Conservation (phyloP, 2,888 invertebrate species). For the Pardosa pseudoannulata region DNA sequence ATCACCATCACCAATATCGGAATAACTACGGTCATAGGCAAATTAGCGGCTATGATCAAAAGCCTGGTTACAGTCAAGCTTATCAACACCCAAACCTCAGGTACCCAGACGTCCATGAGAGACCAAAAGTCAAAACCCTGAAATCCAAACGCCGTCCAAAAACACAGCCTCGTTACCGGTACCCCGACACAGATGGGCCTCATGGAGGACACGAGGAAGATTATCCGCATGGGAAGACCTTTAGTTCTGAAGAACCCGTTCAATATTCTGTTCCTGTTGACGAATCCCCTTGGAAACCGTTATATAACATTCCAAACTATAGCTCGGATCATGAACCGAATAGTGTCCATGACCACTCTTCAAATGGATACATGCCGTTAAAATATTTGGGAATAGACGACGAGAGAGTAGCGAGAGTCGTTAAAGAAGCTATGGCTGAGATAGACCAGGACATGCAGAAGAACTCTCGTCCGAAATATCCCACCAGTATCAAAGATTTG, state of each 20-base stretch:
- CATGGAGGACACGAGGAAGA: background rate
- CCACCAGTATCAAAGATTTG: slow-evolving; percentile 29
- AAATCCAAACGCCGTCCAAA: background rate
- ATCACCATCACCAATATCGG: background rate
- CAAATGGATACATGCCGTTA: slow-evolving; percentile 12
- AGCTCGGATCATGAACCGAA: too few relatives aligned
- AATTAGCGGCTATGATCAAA: background rate
- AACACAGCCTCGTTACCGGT: background rate
- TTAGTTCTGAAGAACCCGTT: background rate
- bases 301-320: background rate
- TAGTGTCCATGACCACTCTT: background rate
- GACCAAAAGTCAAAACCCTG: background rate
- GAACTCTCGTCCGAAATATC: background rate
- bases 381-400: slow-evolving; percentile 18
- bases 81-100: background rate
- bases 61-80: background rate
- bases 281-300: slow-evolving; percentile 50
- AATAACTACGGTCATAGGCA: slow-evolving; percentile 1
- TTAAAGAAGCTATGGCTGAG: background rate
- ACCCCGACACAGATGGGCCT: background rate
- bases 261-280: slow-evolving; percentile 35
- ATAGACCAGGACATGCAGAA: background rate
- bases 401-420: background rate
- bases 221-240: background rate
- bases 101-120: background rate